phyloP scores from a whole-genome alignment of 2,888 invertebrate species.

The Ophion ventricosus region DNA sequence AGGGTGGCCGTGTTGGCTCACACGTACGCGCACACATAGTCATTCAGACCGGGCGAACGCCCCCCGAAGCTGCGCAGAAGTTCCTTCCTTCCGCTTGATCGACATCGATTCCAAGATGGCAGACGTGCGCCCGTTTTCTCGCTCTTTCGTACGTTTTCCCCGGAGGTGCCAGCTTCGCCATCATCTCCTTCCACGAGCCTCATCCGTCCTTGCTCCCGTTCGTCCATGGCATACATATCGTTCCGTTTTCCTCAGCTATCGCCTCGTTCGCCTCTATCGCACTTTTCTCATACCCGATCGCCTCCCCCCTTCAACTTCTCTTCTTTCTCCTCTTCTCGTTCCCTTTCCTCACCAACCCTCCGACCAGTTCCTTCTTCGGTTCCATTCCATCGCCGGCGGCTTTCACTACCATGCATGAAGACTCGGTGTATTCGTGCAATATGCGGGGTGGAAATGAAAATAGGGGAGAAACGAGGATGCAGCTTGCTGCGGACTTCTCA shows the following conservation, averaged over 20 bases:
- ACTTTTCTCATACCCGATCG: conserved; percentile 40
- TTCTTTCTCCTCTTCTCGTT: conserved; percentile 5
- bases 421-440: conserved; percentile 8
- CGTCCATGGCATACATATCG: conserved; percentile 79
- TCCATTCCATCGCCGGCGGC: conserved; percentile 49
- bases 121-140: conserved; percentile 64
- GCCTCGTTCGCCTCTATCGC: conserved; percentile 62
- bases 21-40: conserved; percentile 27
- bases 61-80: conserved; percentile 78
- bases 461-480: not conserved
- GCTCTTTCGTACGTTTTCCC: conserved; percentile 41
- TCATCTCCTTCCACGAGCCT: conserved; percentile 65
- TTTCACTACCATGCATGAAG: conserved; percentile 25
- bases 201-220: conserved; percentile 71
- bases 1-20: conserved; percentile 72
- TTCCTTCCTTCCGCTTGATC: conserved; percentile 81
- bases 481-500: too few species aligned
- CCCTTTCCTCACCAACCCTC: conserved; percentile 33
- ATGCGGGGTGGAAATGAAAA: conserved; percentile 2
- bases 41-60: conserved; percentile 62
- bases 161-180: conserved; percentile 31
- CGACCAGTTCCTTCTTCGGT: conserved; percentile 62
- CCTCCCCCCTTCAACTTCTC: conserved; percentile 10
- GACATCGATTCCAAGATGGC: conserved; percentile 82
- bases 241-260: conserved; percentile 73